phyloP scores from a whole-genome alignment of 2,113 vertebrate species.

The Corydoras sp. region DNA sequence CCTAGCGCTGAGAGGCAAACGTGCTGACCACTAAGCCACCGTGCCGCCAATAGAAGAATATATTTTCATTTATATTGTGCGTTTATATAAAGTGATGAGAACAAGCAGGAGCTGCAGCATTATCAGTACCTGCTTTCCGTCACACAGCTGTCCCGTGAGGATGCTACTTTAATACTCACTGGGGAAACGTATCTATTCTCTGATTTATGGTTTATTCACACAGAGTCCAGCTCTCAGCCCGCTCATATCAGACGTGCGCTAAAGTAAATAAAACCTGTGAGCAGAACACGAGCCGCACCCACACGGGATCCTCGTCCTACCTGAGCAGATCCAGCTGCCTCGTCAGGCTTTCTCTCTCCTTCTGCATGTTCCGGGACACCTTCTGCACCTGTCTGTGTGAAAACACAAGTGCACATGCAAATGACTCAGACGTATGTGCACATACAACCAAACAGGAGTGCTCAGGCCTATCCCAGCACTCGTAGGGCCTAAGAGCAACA shows the following conservation, averaged over 20 bases:
- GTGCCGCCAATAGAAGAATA: too few species aligned
- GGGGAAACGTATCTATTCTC: background rate
- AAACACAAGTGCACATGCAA: background rate
- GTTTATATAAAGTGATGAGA: too few species aligned
- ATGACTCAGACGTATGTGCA: background rate
- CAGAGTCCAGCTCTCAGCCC: background rate
- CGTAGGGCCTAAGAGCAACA: too few species aligned
- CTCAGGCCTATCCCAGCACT: too few species aligned
- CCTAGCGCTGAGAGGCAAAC: too few species aligned
- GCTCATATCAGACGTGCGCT: background rate
- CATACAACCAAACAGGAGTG: too few species aligned
- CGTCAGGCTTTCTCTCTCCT: conserved; percentile 86
- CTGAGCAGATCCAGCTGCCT: conserved; percentile 87
- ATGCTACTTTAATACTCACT: background rate
- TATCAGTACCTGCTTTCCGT: too few species aligned
- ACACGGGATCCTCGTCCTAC: conserved; percentile 53
- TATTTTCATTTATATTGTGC: too few species aligned
- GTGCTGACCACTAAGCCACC: too few species aligned
- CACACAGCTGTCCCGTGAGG: too few species aligned
- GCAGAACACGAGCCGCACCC: background rate
- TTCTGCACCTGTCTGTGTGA: conserved; percentile 72
- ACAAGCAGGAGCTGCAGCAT: too few species aligned
- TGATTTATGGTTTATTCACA: background rate
- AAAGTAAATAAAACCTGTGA: conserved; percentile 21
- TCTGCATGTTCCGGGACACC: conserved; percentile 93